Evolutionary conservation across 2,797 vertebrate species (phyloP), one percentile per base, ranked within the genome.

Genomic region (Chiloscyllium punctatum): DNA sequence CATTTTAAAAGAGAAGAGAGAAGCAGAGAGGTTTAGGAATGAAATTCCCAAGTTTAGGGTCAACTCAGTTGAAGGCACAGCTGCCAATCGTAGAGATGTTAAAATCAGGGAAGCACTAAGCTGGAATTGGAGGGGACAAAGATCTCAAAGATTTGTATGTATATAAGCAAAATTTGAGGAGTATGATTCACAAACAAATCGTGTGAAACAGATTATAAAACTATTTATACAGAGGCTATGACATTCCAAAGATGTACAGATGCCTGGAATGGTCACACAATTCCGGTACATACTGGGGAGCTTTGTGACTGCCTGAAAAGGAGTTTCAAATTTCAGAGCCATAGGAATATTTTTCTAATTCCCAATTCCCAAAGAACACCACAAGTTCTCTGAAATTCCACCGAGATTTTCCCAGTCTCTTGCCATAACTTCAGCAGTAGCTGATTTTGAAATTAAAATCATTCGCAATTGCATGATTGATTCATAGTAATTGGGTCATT

Each of bases 361-460:
- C 42, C 82, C 48, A 6, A 42, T 3, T 53, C 23, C 23, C 86
- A 87, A 53, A 87, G 86, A 53, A 53, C 53, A 53, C 8, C 48
- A 51, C 21, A 53, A 53, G 8, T 9, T 6, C 23, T 3, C 86
- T 87, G 86, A 87, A 87, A 87, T 53, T 87, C 86, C 48, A 30
- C 11, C 0, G 48, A 4, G 48, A 25, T 87, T 53, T 51, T 53
- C 86, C 86, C 25, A 3, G 86, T 23, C 42, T 37, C 21, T 21
- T 23, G 23, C 82, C 86, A 87, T 53, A 27, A 30, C 48, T 87
- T 87, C 84, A 87, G 84, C 37, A 86, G 82, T 11, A 88, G 11
- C 25, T 51, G 30, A 30, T 62, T 62, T 90, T 33, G 87, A 90
- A 90, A 90, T 90, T 90, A 90, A 90, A 90, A 33, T 90, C 30